Evolutionary conservation across 2,113 vertebrate species (phyloP).

Genomic region (Coreoperca whiteheadi): DNA sequence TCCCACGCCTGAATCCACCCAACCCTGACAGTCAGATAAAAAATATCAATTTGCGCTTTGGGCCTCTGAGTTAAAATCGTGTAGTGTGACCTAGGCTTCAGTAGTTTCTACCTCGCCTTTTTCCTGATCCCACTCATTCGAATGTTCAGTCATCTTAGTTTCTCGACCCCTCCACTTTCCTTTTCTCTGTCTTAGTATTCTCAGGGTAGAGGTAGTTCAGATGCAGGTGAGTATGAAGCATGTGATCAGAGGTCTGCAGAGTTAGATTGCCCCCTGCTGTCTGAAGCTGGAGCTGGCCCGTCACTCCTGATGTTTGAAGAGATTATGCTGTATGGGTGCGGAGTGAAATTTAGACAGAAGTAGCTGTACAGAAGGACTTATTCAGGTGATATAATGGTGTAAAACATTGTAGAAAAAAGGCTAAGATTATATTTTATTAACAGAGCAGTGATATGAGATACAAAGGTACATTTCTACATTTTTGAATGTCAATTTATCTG

Average conservation of each 20-base stretch:
- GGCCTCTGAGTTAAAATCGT: conserved; percentile 35
- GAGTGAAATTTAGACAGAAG: conserved; percentile 1
- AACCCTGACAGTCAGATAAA: conserved; percentile 9
- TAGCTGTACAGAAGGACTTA: conserved; percentile 70
- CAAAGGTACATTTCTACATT: conserved; percentile 65
- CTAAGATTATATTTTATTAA: conserved; percentile 79
- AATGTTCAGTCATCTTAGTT: conserved; percentile 47
- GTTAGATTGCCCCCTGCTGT: conserved; percentile 72
- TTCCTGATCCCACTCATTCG: conserved; percentile 29
- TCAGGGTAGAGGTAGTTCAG: conserved; percentile 80
- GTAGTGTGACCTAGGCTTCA: conserved; percentile 73
- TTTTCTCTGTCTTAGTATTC: conserved; percentile 68
- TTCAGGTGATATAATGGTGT: conserved; percentile 59
- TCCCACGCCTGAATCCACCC: conserved; percentile 12
- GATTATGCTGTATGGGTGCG: neutral
- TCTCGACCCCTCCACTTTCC: conserved; percentile 37
- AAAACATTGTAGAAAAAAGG: conserved; percentile 69
- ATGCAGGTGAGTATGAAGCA: conserved; percentile 63
- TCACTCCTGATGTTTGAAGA: conserved; percentile 30
- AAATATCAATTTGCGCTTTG: conserved; percentile 25
- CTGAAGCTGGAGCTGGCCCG: conserved; percentile 34
- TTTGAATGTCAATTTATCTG: conserved; percentile 71
- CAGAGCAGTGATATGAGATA: conserved; percentile 50
- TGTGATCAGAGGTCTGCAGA: conserved; percentile 52
- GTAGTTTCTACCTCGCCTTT: conserved; percentile 73